phyloP scores from a whole-genome alignment of 2,797 vertebrate genomes.

The Trachurus trachurus region DNA sequence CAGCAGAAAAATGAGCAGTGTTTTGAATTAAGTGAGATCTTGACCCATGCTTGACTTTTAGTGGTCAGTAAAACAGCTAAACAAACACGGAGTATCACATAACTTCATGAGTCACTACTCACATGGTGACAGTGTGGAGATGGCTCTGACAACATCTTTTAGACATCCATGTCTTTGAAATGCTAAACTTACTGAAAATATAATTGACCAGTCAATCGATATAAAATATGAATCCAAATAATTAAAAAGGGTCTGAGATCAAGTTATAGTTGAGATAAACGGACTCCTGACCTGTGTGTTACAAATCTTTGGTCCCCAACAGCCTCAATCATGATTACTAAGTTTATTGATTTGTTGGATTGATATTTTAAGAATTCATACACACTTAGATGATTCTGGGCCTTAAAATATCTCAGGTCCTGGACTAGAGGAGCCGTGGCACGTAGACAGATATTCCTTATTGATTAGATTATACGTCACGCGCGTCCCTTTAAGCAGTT shows the following conservation, averaged over 20 bases:
- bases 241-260: neutral
- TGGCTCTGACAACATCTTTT: neutral
- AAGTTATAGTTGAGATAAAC: neutral
- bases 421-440: no score
- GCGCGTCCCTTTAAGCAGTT: neutral
- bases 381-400: neutral
- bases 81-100: no score
- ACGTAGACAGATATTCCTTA: neutral
- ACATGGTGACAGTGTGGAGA: neutral
- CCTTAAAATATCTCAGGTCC: neutral
- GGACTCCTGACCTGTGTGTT: neutral
- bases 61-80: no score
- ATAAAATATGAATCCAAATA: neutral
- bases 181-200: neutral
- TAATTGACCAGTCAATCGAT: neutral
- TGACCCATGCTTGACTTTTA: no score
- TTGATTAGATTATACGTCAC: neutral
- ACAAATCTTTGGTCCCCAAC: neutral
- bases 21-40: neutral
- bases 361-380: neutral
- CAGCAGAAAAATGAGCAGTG: neutral
- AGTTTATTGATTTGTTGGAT: neutral
- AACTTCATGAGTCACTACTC: no score
- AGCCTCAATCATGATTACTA: neutral
- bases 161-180: neutral